Conservation (phyloP, 1,140 invertebrate species). For the Phenacoccus solenopsis region DNA sequence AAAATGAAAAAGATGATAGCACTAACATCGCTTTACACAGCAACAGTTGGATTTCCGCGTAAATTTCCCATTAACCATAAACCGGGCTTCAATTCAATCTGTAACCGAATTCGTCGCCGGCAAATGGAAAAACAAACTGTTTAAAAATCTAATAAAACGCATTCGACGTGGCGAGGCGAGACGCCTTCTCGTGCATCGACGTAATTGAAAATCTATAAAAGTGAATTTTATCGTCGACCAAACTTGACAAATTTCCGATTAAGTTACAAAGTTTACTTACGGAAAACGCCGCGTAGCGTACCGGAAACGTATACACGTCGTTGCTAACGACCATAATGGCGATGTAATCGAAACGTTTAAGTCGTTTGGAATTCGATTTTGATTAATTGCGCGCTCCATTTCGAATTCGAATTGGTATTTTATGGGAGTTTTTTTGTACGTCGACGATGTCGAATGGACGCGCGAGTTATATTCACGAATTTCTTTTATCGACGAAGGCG, state of each 20-base stretch:
- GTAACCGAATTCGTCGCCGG: not conserved
- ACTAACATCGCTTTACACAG: not conserved
- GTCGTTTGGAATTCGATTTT: not conserved
- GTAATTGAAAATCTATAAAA: not conserved
- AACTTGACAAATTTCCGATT: not conserved
- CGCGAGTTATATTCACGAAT: not conserved
- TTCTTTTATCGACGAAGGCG: too few species aligned
- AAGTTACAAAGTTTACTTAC: not conserved
- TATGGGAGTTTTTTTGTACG: not conserved
- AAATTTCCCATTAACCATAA: slow-evolving; percentile 3
- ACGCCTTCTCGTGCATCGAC: not conserved
- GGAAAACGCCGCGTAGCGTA: not conserved
- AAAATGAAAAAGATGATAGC: not conserved
- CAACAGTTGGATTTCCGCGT: not conserved
- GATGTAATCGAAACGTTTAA: not conserved
- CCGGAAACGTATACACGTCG: too few species aligned
- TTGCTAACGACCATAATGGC: not conserved
- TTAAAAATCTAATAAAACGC: not conserved
- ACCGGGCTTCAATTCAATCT: not conserved
- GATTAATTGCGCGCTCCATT: not conserved
- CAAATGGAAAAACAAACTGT: slow-evolving; percentile 2
- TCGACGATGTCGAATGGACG: too few species aligned
- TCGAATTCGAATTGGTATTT: not conserved
- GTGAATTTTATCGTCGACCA: not conserved
- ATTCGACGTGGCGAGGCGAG: not conserved